Percentiles rank a stretch among this genome's conserved stretches.
Evolutionary conservation across 2,113 vertebrate genomes (phyloP).

Genomic region (Paratilapia polleni): DNA sequence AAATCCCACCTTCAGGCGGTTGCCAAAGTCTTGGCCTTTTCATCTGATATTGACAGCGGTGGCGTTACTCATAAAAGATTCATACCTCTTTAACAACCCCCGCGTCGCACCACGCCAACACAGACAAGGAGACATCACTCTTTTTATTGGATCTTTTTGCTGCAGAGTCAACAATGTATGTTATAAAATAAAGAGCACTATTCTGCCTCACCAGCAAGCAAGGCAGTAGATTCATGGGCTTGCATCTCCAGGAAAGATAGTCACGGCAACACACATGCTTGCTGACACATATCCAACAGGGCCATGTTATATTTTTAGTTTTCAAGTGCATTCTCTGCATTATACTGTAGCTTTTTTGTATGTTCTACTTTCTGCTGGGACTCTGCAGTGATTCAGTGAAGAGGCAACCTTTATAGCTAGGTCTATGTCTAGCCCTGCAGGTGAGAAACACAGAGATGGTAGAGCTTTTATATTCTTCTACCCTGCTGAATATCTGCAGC

Average conservation of each 20-base stretch:
- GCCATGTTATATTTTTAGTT: conserved; percentile 1
- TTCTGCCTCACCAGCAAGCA: conserved; percentile 37
- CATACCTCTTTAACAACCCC: conserved; percentile 72
- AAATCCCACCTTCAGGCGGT: not conserved
- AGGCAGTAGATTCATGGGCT: conserved; percentile 8
- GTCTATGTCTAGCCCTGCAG: conserved; percentile 29
- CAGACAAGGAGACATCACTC: conserved; percentile 56
- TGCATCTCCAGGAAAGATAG: conserved; percentile 4
- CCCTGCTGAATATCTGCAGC: conserved; percentile 45
- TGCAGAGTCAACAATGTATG: conserved; percentile 70
- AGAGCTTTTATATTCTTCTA: conserved; percentile 22
- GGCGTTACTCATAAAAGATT: conserved; percentile 78
- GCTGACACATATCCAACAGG: not conserved
- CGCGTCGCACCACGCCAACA: conserved; percentile 44
- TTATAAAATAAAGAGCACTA: conserved; percentile 63
- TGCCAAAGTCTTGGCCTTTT: conserved; percentile 38
- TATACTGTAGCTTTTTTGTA: not conserved
- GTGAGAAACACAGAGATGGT: conserved; percentile 20
- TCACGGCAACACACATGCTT: not conserved
- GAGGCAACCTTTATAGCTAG: conserved; percentile 11
- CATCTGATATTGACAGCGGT: conserved; percentile 56
- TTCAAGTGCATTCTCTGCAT: not conserved
- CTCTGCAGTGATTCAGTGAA: conserved; percentile 33
- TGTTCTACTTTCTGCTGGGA: not conserved
- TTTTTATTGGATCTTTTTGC: conserved; percentile 72